Evolutionary conservation across 2,888 invertebrate species (phyloP).

Genomic region (Chalcosyrphus nemorum): DNA sequence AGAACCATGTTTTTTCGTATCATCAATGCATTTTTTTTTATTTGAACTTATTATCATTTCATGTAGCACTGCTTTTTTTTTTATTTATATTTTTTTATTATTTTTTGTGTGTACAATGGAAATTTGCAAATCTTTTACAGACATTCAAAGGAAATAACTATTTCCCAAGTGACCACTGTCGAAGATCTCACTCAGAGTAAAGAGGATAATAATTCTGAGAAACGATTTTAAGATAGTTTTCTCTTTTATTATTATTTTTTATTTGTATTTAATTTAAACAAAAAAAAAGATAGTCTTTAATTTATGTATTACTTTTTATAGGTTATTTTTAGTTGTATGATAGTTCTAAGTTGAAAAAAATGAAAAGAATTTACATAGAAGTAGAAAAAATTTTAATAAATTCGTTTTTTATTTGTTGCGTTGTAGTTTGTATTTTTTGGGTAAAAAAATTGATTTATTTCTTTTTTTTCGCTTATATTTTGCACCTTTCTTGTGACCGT

Average conservation of each 20-base stretch:
- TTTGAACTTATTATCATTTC: conserved; percentile 25
- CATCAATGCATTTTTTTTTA: conserved; percentile 16
- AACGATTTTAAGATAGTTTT: conserved; percentile 48
- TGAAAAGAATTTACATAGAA: neutral
- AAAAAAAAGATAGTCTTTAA: conserved; percentile 33
- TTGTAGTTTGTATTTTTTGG: conserved; percentile 60
- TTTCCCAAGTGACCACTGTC: conserved; percentile 77
- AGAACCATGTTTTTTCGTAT: neutral
- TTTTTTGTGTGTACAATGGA: conserved; percentile 24
- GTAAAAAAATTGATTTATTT: neutral
- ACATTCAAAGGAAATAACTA: conserved; percentile 76
- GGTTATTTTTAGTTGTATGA: conserved; percentile 42
- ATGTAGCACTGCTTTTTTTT: conserved; percentile 11
- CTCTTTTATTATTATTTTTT: conserved; percentile 22
- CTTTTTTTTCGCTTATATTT: conserved; percentile 4
- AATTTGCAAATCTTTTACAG: conserved; percentile 75
- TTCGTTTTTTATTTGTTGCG: conserved; percentile 52
- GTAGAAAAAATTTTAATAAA: conserved; percentile 36
- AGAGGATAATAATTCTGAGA: conserved; percentile 63
- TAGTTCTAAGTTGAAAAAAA: conserved; percentile 29
- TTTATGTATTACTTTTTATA: conserved; percentile 42
- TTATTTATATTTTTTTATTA: neutral
- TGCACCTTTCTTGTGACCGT: conserved; percentile 23
- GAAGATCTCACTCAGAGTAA: conserved; percentile 73
- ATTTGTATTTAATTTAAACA: conserved; percentile 33